phyloP scores from a whole-genome alignment of 2,797 vertebrate species.

The Decapterus maruadsi region DNA sequence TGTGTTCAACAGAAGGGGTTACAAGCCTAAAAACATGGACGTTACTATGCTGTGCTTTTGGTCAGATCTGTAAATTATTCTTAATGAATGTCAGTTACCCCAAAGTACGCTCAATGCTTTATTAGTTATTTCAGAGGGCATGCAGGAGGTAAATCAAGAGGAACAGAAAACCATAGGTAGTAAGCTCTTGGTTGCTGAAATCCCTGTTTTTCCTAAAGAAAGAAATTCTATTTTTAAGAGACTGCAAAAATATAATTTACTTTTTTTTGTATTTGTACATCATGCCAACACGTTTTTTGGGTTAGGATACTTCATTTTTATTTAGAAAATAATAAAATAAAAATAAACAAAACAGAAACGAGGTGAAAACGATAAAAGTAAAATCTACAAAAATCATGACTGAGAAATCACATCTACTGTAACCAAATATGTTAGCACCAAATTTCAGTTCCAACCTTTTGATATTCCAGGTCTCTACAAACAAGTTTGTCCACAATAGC shows the following conservation, averaged over 20 bases:
- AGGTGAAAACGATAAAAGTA: slow-evolving; percentile 45
- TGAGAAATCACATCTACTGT: slow-evolving; percentile 57
- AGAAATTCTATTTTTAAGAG: slow-evolving; percentile 66
- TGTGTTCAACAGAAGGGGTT: slow-evolving; percentile 72
- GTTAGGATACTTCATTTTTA: slow-evolving; percentile 33
- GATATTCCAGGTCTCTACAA: slow-evolving; percentile 72
- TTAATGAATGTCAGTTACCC: slow-evolving; percentile 31
- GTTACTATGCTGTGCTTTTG: slow-evolving; percentile 75
- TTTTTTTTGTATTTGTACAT: slow-evolving; percentile 75
- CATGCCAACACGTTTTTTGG: slow-evolving; percentile 54
- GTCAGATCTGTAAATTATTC: slow-evolving; percentile 55
- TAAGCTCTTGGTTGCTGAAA: slow-evolving; percentile 59
- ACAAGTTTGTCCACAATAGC: slow-evolving; percentile 74
- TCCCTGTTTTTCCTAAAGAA: slow-evolving; percentile 54
- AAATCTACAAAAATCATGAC: slow-evolving; percentile 63
- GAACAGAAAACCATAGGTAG: slow-evolving; percentile 55
- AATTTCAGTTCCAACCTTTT: slow-evolving; percentile 64
- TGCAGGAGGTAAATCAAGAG: slow-evolving; percentile 42
- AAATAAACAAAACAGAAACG: slow-evolving; percentile 19
- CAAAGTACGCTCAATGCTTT: slow-evolving; percentile 15
- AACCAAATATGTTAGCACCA: slow-evolving; percentile 78
- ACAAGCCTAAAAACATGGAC: slow-evolving; percentile 49
- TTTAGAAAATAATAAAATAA: too few relatives aligned
- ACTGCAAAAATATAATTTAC: slow-evolving; percentile 76
- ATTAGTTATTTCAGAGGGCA: slow-evolving; percentile 29